Evolutionary conservation across 2,888 invertebrate species (phyloP).

Genomic region (Parnassius glacialis): DNA sequence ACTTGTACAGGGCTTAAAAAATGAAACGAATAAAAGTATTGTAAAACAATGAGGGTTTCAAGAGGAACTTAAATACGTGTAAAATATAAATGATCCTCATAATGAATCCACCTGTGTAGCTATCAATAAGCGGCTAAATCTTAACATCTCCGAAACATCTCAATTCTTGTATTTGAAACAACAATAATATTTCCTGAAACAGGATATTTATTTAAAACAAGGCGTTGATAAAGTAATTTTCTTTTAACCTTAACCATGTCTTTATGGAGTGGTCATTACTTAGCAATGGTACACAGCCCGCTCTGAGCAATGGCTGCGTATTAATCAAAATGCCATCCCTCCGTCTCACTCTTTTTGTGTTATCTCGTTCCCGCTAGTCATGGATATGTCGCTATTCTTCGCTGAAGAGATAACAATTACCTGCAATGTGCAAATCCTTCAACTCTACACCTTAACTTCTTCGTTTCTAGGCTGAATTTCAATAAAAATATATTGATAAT

Average conservation of each 20-base stretch:
- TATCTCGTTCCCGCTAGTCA: constrained; percentile 68
- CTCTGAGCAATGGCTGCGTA: constrained; percentile 79
- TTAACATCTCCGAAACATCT: constrained; percentile 75
- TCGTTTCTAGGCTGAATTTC: constrained; percentile 28
- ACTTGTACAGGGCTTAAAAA: not conserved
- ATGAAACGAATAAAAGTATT: constrained; percentile 1
- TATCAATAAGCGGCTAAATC: constrained; percentile 76
- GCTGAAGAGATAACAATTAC: constrained; percentile 48
- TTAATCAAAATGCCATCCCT: constrained; percentile 80
- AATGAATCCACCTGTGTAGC: constrained; percentile 74
- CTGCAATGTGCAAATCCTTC: constrained; percentile 29
- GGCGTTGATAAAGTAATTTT: constrained; percentile 82
- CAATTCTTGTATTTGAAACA: constrained; percentile 79
- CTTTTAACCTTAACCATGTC: constrained; percentile 81
- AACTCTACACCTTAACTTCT: constrained; percentile 28
- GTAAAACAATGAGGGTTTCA: constrained; percentile 1
- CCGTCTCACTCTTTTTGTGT: constrained; percentile 65
- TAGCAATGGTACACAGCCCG: constrained; percentile 80
- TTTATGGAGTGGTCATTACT: constrained; percentile 81
- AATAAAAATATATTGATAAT: constrained; percentile 27
- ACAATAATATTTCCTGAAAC: constrained; percentile 81
- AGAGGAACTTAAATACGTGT: constrained; percentile 33
- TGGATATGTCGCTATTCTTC: constrained; percentile 69
- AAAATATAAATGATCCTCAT: constrained; percentile 38
- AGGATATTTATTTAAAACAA: constrained; percentile 81